Percentiles rank a stretch among this genome's conserved stretches.
Evolutionary conservation across 37 sponge, comb jelly and placozoan species (phyloP).

Genomic region (Crambe crambe): DNA sequence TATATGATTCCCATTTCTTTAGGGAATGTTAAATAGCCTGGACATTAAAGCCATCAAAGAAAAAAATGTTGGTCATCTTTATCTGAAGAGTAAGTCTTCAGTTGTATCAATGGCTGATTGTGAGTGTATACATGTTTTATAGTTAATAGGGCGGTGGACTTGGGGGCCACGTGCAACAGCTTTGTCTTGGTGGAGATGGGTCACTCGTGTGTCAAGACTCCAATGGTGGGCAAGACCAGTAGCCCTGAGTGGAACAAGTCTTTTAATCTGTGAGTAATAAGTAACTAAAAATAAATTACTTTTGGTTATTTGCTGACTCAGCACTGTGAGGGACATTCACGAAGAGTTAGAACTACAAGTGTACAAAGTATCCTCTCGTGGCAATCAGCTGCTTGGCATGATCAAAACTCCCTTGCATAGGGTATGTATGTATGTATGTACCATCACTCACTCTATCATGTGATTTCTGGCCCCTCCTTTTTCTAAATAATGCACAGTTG

Average conservation of each 20-base stretch:
- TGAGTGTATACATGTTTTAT: background rate
- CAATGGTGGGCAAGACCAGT: conserved; percentile 56
- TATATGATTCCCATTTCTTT: too few relatives aligned
- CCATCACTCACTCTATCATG: too few relatives aligned
- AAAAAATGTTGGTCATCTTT: conserved; percentile 65
- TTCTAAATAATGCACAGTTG: conserved; percentile 22
- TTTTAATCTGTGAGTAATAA: conserved; percentile 76
- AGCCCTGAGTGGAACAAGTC: conserved; percentile 85
- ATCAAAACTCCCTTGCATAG: conserved; percentile 63
- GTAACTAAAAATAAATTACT: background rate
- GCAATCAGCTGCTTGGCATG: conserved; percentile 49
- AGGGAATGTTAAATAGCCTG: conserved; percentile 22
- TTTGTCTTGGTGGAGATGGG: conserved; percentile 83
- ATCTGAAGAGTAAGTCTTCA: conserved; percentile 44
- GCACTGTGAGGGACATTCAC: conserved; percentile 88
- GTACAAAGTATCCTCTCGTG: conserved; percentile 61
- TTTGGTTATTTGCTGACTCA: conserved; percentile 7
- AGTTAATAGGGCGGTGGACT: conserved; percentile 39
- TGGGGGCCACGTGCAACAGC: conserved; percentile 11
- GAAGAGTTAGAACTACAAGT: conserved; percentile 73
- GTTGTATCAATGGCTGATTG: background rate
- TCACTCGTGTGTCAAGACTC: conserved; percentile 67
- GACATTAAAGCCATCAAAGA: conserved; percentile 8
- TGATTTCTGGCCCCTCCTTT: too few relatives aligned
- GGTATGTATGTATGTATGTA: conserved; percentile 44